phyloP scores from a whole-genome alignment of 2,113 vertebrate species.

The Ifrita kowaldi region DNA sequence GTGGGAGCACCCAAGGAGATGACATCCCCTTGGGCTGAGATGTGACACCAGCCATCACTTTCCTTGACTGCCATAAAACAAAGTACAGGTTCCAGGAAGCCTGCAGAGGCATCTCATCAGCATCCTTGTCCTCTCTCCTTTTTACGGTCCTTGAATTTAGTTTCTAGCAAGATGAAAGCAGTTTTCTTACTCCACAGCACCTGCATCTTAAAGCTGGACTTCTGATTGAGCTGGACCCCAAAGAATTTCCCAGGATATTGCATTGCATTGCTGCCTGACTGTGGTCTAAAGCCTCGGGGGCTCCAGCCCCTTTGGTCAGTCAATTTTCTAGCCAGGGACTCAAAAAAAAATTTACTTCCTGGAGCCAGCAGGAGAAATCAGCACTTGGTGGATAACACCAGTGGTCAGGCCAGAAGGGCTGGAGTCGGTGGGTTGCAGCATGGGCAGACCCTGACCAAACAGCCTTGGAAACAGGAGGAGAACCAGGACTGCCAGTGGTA shows the following conservation, averaged over 20 bases:
- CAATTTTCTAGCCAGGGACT: background rate
- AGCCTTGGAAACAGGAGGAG: background rate
- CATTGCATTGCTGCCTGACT: background rate
- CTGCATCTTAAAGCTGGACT: background rate
- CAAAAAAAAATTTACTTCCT: background rate
- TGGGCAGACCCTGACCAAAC: rapidly evolving
- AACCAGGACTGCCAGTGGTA: background rate
- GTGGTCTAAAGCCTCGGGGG: background rate
- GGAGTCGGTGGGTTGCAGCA: background rate
- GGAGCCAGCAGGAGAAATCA: background rate
- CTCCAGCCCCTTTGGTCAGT: background rate
- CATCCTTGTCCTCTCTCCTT: background rate
- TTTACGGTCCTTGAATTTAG: background rate
- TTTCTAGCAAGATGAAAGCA: background rate
- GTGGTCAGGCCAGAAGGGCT: background rate
- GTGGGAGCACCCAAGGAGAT: background rate
- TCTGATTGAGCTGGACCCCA: background rate
- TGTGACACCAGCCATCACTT: background rate
- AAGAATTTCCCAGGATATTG: background rate
- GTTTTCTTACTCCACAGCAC: background rate
- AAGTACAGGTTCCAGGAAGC: background rate
- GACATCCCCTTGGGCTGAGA: background rate
- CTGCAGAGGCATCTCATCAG: background rate
- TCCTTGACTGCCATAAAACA: background rate
- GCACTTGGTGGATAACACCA: background rate